Base-by-base conservation (phyloP, 1,140 invertebrate genomes). In the Camponotus floridanus region DNA sequence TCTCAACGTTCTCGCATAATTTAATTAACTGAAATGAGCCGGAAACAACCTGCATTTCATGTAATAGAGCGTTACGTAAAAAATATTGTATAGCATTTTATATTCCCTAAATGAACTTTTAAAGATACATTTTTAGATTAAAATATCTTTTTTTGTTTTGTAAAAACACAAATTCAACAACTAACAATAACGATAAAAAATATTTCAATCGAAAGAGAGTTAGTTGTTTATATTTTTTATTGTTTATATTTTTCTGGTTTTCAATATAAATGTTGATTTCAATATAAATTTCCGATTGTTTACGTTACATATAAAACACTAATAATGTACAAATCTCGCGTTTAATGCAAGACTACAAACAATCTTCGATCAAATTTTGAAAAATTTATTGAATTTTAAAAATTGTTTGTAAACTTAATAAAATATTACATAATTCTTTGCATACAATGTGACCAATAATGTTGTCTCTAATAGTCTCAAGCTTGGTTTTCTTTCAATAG, bases 371-470 rank as follows among this genome's bases (percentile, higher is more conserved):
- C 15, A n/a, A 26, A 61, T 83, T 83, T 39, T 42, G 11, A 13
- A 81, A 81, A 61, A 48, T 59, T 21, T 18, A 61, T n/a, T 59
- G 26, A 1, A 15, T 74, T 61, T 61, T 2, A 7, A 64, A 45
- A 55, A n/a, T 39, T 13, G 21, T 48, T 74, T 18, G 33, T n/a
- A 6, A 84, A 51, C 64, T 78, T 78, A 51, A 62, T 26, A 64
- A n/a, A 62, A 3, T 9, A 26, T 51, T n/a, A 45, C 8, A 42
- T n/a, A n/a, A 2, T n/a, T 57, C 18, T 26, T 13, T 2, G n/a
- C 21, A 15, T 18, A 7, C 42, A 45, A n/a, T 13, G 9, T 45
- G 42, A 81, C 36, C 9, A 57, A 55, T 13, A 36, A 67, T 51
- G 31, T n/a, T 21, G 42, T 80, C 4, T 70, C 3, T 36, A 42